phyloP scores from a whole-genome alignment of 2,888 invertebrate genomes.

The Dicycla oo region DNA sequence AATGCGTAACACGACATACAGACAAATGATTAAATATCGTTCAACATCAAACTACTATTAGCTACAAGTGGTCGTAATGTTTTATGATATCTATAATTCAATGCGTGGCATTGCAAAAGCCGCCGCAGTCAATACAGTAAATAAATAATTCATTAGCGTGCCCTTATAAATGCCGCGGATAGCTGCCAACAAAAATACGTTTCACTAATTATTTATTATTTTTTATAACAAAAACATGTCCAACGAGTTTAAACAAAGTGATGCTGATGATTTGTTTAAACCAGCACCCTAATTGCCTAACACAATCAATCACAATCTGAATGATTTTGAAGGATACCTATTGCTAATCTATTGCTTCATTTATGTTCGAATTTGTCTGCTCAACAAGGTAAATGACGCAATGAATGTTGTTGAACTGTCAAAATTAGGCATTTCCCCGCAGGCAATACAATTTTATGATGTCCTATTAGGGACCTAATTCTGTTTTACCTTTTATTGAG shows the following conservation, averaged over 20 bases:
- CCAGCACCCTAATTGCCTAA: too few relatives aligned
- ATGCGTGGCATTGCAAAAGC: conserved; percentile 64
- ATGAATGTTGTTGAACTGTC: too few relatives aligned
- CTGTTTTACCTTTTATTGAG: conserved; percentile 15
- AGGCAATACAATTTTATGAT: conserved; percentile 18
- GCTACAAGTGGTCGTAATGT: conserved; percentile 60
- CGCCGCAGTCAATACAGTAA: conserved; percentile 59
- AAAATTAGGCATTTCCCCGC: too few relatives aligned
- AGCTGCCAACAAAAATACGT: conserved; percentile 48
- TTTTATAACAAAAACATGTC: conserved; percentile 22
- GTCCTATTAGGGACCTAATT: not conserved
- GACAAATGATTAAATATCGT: conserved; percentile 59
- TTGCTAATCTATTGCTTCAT: too few relatives aligned
- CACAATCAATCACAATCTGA: too few relatives aligned
- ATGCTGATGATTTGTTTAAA: conserved; percentile 28
- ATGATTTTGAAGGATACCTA: too few relatives aligned
- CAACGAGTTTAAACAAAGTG: conserved; percentile 21
- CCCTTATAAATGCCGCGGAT: conserved; percentile 53
- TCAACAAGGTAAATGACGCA: too few relatives aligned
- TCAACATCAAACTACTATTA: conserved; percentile 57
- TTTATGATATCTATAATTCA: conserved; percentile 67
- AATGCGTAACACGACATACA: conserved; percentile 51
- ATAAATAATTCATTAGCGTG: conserved; percentile 67
- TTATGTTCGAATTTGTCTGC: too few relatives aligned
- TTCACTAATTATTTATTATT: conserved; percentile 21